Base-by-base conservation (phyloP, 2,113 vertebrate genomes). In the Mola mola region DNA sequence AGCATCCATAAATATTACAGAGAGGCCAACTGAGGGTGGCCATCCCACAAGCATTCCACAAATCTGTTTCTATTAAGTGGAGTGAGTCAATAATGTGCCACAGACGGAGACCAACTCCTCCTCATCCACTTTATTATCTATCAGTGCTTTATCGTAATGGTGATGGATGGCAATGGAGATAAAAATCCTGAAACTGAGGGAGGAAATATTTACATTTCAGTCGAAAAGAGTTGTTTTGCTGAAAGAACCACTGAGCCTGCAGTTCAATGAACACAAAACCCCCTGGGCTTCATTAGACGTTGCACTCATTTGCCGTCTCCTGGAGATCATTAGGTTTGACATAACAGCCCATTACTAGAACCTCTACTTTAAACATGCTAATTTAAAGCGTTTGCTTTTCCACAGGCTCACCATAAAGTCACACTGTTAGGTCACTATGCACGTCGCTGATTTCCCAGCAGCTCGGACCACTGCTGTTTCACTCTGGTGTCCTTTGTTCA, bases 31-130 rank as follows among this genome's bases (percentile, higher is more conserved):
- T 57, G 67, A 81, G 81, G 88, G 86, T 79, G 84, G 84, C 75
- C 86, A 78, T 79, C 82, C 84, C 88, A 82, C 88, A 88, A 79
- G 75, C 80, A 89, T 89, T 89, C 86, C 78, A 75, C 81, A 72
- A 73, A 89, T 89, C 88, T 64, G 76, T 75, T 88, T 76, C 81
- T 84, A 87, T 86, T 87, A 87, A 78, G 77, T 42, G 46, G 22
- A 75, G 40, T 13, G 52, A 41, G 70, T 72, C 56, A 66, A 57
- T 65, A 66, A 63, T 59, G 63, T 29, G 51, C 63, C 52, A 47
- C 37, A 62, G 71, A 74, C 42, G 38, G 31, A 73, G 40, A 55
- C 61, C 50, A 37, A 60, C 55, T 72, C 66, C 66, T 62, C 68
- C 50, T 21, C 26, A 15, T 60, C 43, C 25, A 33, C 65, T 46